A percentile compares a stretch with the other conserved stretches of the same genome.
Conservation (phyloP, 2,797 vertebrate genomes). For the Apogon talboti region DNA sequence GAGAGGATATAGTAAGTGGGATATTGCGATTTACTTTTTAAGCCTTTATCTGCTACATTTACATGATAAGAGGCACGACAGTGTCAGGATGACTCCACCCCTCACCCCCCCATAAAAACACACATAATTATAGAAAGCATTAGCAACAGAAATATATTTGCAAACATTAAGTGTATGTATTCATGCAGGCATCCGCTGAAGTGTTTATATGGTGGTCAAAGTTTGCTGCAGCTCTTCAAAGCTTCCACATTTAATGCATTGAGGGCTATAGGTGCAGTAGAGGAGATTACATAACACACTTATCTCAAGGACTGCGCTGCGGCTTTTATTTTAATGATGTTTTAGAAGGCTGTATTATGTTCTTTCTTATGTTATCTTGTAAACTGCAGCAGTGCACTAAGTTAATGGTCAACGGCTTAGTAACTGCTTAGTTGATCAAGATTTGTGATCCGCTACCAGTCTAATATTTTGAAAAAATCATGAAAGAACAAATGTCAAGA, state of each 20-base stretch:
- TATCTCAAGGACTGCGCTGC: slow-evolving; percentile 41
- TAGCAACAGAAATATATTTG: slow-evolving; percentile 6
- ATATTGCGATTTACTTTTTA: neutral
- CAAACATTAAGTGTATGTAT: neutral
- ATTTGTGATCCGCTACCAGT: too few species aligned
- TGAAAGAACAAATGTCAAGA: too few species aligned
- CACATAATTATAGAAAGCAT: neutral
- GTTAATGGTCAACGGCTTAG: too few species aligned
- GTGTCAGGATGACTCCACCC: too few species aligned
- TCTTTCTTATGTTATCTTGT: slow-evolving; percentile 23
- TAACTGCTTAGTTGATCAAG: too few species aligned
- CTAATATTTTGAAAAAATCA: too few species aligned
- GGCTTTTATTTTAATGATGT: slow-evolving; percentile 49
- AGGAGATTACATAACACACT: slow-evolving; percentile 68
- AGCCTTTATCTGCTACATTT: neutral
- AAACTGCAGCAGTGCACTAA: slow-evolving; percentile 5
- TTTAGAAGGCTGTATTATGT: slow-evolving; percentile 32
- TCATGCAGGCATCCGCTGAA: slow-evolving; percentile 6
- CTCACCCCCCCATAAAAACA: too few species aligned
- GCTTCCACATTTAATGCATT: slow-evolving; percentile 51
- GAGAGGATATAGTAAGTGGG: slow-evolving; percentile 9
- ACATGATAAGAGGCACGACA: neutral
- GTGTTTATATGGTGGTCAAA: slow-evolving; percentile 28
- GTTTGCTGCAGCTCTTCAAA: slow-evolving; percentile 33
- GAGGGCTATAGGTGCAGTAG: slow-evolving; percentile 35